phyloP scores from a whole-genome alignment of 2,888 invertebrate species.

The Laothoe populi region DNA sequence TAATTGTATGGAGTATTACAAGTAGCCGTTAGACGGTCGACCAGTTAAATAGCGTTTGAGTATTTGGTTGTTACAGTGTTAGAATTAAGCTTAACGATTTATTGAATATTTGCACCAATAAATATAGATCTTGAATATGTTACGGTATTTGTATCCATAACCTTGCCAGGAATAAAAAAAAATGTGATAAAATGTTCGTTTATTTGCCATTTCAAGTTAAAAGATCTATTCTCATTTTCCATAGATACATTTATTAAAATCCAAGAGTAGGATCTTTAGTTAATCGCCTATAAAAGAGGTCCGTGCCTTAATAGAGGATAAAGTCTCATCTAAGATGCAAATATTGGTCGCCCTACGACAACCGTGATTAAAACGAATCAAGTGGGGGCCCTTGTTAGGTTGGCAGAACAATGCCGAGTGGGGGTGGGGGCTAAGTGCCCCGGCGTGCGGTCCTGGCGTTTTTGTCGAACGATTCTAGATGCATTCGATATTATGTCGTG shows the following conservation, averaged over 20 bases:
- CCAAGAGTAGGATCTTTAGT: neutral
- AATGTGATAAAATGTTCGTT: too few species aligned
- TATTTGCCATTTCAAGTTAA: too few species aligned
- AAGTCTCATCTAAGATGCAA: conserved; percentile 31
- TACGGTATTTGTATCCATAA: too few species aligned
- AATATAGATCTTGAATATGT: too few species aligned
- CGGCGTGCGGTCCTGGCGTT: conserved; percentile 18
- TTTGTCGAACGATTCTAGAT: conserved; percentile 10
- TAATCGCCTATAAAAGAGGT: neutral
- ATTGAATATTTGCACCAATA: too few species aligned
- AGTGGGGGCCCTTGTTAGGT: conserved; percentile 36
- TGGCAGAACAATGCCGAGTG: conserved; percentile 36
- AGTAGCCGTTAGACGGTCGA: too few species aligned
- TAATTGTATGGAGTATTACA: too few species aligned
- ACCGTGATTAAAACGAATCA: conserved; percentile 42
- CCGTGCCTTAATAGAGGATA: conserved; percentile 16
- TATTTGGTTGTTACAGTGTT: too few species aligned
- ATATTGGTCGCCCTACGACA: conserved; percentile 33
- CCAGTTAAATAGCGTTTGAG: too few species aligned
- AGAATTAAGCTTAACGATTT: too few species aligned
- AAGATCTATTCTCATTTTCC: too few species aligned
- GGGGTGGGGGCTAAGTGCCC: neutral
- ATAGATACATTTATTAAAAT: neutral
- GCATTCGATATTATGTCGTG: conserved; percentile 6
- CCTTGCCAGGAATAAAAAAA: too few species aligned